Percentiles rank a stretch among this genome's conserved stretches.
These are phyloP conservation scores for Bhutanitis thaidina DNA, from an alignment of 2,888 invertebrate species.

Conservation along the genomic window DNA sequence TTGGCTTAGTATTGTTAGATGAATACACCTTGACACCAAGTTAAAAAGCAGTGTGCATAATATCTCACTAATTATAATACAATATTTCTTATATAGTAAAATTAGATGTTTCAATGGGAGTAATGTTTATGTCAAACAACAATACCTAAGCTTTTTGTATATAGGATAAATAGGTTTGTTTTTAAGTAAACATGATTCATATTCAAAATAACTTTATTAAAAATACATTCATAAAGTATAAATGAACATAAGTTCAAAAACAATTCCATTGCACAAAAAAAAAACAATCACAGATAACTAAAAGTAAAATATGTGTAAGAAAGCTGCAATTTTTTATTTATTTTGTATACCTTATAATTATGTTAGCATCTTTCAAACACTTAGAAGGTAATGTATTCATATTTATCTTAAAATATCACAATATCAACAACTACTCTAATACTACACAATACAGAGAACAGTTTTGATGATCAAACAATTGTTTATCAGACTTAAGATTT, in stretches of 20 bases:
- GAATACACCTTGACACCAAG: too few relatives aligned
- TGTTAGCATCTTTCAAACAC: slow-evolving; percentile 51
- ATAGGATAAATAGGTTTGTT: too few relatives aligned
- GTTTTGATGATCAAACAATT: slow-evolving; percentile 26
- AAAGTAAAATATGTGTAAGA: slow-evolving; percentile 35
- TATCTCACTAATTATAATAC: too few relatives aligned
- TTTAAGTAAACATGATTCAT: slow-evolving; percentile 10
- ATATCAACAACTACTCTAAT: slow-evolving; percentile 64
- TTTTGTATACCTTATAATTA: slow-evolving; percentile 24
- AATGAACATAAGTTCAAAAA: slow-evolving; percentile 44
- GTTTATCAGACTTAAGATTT: slow-evolving; percentile 29
- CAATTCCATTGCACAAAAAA: slow-evolving; percentile 60
- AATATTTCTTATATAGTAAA: too few relatives aligned
- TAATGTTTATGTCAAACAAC: too few relatives aligned
- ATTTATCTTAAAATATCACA: slow-evolving; percentile 74
- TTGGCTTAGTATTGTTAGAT: too few relatives aligned
- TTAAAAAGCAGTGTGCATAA: too few relatives aligned
- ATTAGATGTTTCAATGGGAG: too few relatives aligned
- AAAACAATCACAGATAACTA: slow-evolving; percentile 68
- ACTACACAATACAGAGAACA: slow-evolving; percentile 26
- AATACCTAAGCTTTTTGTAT: too few relatives aligned
- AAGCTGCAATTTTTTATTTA: slow-evolving; percentile 30
- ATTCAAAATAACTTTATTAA: slow-evolving; percentile 71
- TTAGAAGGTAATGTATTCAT: slow-evolving; percentile 36
- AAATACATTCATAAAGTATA: slow-evolving; percentile 45